Conservation (phyloP, 2,113 vertebrate genomes). For the Oxyruncus cristatus region DNA sequence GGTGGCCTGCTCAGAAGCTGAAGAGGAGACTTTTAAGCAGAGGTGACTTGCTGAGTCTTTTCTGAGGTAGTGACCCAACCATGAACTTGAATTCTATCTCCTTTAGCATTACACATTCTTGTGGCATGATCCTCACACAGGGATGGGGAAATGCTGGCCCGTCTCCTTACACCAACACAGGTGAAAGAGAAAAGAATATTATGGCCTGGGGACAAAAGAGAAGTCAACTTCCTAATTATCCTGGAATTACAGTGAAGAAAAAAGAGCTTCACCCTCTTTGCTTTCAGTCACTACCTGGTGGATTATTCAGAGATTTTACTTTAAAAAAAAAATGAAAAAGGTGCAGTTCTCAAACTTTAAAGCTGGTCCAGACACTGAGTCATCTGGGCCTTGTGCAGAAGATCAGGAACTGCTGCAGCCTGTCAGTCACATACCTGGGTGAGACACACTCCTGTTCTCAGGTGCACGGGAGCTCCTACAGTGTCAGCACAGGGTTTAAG, state of each 20-base stretch:
- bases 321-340: background rate
- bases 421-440: background rate
- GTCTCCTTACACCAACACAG: background rate
- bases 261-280: background rate
- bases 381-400: background rate
- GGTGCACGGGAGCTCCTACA: background rate
- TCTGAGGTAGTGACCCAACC: background rate
- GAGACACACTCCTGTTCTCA: background rate
- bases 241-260: background rate
- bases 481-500: background rate
- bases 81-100: background rate
- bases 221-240: background rate
- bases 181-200: background rate
- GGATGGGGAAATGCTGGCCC: background rate
- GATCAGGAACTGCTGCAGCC: background rate
- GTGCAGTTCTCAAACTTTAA: background rate
- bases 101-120: accelerated
- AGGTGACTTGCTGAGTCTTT: background rate
- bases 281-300: background rate
- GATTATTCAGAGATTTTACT: background rate
- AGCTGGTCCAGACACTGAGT: background rate
- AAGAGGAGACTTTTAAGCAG: background rate
- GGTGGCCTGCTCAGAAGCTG: background rate
- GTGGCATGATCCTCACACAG: background rate
- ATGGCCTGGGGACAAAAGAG: background rate